Base-by-base conservation (phyloP, 2,113 vertebrate genomes). In the Tiliqua scincoides region DNA sequence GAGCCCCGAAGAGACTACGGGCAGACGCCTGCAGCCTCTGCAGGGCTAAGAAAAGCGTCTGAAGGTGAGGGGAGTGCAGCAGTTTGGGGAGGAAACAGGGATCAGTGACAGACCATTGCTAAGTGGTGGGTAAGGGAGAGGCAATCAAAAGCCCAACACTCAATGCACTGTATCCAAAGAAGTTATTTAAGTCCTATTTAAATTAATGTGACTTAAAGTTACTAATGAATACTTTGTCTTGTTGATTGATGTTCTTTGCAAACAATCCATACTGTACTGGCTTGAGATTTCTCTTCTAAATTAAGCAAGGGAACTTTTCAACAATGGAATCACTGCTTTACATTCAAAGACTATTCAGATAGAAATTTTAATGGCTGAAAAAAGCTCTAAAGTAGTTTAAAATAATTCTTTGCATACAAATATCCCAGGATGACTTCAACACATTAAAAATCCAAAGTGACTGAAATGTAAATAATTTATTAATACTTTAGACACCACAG, bases 401-500 rank as follows among this genome's bases (percentile, higher is more conserved):
- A 87, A 37, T 25, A 65, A 27, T 79, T 91, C 54, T 65, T n/a
- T 63, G 52, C 68, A 86, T 79, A 87, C 89, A 70, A 54, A 80
- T 40, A 87, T 82, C 79, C 76, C 32, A 89, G 1, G 21, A 84
- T 86, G n/a, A 92, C 76, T 90, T 85, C 62, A 75, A 63, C 27
- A 48, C 84, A 89, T 90, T 91, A 91, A 94, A 90, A 89, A 73
- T n/a, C 71, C 83, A 93, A 94, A 92, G 82, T 93, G 91, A 94
- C 84, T 92, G 27, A 93, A 93, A 90, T 8, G 40, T 91, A 90
- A 94, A 94, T 92, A 93, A 95, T 91, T 93, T 43, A 93, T 88
- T 68, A 54, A 85, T 43, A 63, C 62, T 82, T 88, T 85, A 79
- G 84, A 88, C 94, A 87, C 32, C 79, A 82, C 35, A 89, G 79